Conservation (phyloP, 2,113 vertebrate species). For the Leptosomus discolor region DNA sequence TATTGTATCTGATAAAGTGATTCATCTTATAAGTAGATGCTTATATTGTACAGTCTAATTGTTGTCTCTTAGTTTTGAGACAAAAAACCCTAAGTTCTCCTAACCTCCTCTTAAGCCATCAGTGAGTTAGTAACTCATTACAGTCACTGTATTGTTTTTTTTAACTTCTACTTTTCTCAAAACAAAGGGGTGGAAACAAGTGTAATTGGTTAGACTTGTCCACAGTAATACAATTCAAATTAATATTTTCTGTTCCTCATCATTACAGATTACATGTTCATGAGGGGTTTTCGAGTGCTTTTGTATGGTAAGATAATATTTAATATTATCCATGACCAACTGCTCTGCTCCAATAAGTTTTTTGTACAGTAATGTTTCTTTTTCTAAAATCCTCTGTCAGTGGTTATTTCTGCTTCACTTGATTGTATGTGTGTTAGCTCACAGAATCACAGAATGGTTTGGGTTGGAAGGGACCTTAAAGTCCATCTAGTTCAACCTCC, state of each 20-base stretch:
- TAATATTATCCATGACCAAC: neutral
- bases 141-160: neutral
- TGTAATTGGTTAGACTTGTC: neutral
- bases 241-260: neutral
- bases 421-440: neutral
- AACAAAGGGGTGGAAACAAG: neutral
- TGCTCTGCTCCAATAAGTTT: neutral
- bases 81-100: neutral
- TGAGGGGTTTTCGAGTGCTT: neutral
- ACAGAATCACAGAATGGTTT: too few relatives aligned
- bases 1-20: neutral
- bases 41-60: neutral
- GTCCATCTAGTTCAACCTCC: too few relatives aligned
- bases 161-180: neutral
- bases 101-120: neutral
- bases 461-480: too few relatives aligned
- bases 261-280: neutral
- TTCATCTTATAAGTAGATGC: neutral
- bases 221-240: neutral
- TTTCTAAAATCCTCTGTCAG: neutral
- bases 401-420: neutral
- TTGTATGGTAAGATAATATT: neutral
- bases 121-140: neutral
- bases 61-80: neutral
- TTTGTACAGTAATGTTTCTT: neutral